Base-by-base conservation (phyloP, 1,140 invertebrate genomes). In the Babylonia areolata region DNA sequence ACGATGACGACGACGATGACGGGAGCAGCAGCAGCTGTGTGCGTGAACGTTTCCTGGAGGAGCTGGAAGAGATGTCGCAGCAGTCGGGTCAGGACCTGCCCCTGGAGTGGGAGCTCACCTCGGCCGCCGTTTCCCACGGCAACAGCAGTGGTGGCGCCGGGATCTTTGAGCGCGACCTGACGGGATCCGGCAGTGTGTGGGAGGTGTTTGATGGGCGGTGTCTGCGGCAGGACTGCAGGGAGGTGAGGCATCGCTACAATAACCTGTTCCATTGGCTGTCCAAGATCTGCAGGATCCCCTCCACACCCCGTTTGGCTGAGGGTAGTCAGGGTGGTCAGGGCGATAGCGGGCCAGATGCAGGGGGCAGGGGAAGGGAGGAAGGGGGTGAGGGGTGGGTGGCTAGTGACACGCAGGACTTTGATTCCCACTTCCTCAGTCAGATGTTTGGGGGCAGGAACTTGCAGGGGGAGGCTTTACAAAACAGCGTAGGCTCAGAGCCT, bases 201-300 rank as follows among this genome's bases (percentile, higher is more conserved):
- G 87, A 88, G 73, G 87, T 86, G 87, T 88, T 88, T 85, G 86
- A 86, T 77, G 87, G 86, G n/a, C 87, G 85, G 28, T 89, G 88
- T 79, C 58, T 81, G 40, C 85, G 86, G 11, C 86, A 86, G 77
- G 88, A 89, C 71, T 89, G 88, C 79, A 85, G 81, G 69, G 86
- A 89, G 88, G 83, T 89, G 86, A 89, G 86, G 83, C 85, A 82
- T 46, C 85, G 77, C 40, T 87, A 86, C 85, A 58, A 86, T 73
- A 86, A 46, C 77, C 73, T 89, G 20, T 84, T 73, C 71, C 84
- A 86, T 73, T 89, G 87, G 85, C 51, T 88, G 46, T 71, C 69
- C 82, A 42, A 23, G 35, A 64, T 69, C 69, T 73, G 64, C 64
- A 73, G 82, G 37, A 33, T 84, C 23, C 31, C 82, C 23, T 28